Conservation (phyloP, 2,797 vertebrate genomes). For the Anguilla pacifica region DNA sequence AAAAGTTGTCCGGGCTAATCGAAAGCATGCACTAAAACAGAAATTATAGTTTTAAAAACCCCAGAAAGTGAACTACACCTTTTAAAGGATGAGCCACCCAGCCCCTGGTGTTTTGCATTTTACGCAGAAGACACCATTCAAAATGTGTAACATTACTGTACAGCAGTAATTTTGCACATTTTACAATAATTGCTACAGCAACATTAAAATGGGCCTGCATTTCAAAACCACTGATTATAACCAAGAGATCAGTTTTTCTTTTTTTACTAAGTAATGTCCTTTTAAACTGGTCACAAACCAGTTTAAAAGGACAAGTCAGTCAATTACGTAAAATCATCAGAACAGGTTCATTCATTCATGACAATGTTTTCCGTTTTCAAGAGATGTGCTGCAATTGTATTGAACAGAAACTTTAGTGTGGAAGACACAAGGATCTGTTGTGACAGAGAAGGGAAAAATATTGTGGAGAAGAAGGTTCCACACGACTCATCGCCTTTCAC, state of each 20-base stretch:
- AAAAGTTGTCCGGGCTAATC: not conserved
- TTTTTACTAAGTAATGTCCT: too few relatives aligned
- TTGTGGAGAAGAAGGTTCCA: not conserved
- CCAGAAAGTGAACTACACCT: not conserved
- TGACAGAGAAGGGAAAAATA: not conserved
- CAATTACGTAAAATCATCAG: not conserved
- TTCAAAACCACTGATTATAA: too few relatives aligned
- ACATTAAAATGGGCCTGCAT: not conserved
- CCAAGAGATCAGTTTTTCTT: too few relatives aligned
- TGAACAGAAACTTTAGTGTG: not conserved
- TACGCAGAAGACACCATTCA: not conserved
- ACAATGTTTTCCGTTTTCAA: not conserved
- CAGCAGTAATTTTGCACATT: not conserved
- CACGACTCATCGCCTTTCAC: not conserved
- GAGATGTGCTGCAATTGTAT: not conserved
- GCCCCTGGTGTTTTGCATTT: not conserved
- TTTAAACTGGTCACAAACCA: too few relatives aligned
- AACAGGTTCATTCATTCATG: not conserved
- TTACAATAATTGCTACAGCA: not conserved
- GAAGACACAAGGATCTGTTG: not conserved
- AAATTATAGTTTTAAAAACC: not conserved
- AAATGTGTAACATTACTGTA: too few relatives aligned
- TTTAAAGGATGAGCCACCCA: not conserved
- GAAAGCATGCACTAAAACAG: not conserved
- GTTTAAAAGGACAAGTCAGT: not conserved